phyloP scores from a whole-genome alignment of 2,113 vertebrate genomes.

The Piaya cayana region DNA sequence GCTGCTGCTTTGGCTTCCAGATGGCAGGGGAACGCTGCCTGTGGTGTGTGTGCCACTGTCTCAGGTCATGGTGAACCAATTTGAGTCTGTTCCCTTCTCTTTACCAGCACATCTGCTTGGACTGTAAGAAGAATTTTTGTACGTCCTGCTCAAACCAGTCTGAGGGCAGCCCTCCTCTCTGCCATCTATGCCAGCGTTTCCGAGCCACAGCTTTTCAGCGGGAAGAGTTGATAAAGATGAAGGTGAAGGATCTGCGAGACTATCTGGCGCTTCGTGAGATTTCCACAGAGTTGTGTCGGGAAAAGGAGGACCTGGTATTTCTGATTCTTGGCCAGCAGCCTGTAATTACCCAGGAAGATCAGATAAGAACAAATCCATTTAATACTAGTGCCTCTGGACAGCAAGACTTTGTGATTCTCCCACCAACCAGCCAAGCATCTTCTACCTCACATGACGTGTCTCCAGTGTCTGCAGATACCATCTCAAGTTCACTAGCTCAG shows the following conservation, averaged over 20 bases:
- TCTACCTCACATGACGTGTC: slow-evolving; percentile 65
- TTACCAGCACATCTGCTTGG: slow-evolving; percentile 86
- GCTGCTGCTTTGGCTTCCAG: background rate
- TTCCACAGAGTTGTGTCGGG: slow-evolving; percentile 89
- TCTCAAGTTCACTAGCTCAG: slow-evolving; percentile 55
- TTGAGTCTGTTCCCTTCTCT: background rate
- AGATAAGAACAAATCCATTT: slow-evolving; percentile 46
- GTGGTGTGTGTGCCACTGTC: fast-evolving
- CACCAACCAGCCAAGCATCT: slow-evolving; percentile 5
- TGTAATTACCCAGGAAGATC: slow-evolving; percentile 59
- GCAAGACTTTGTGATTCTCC: slow-evolving; percentile 62
- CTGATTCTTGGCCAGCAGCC: slow-evolving; percentile 88
- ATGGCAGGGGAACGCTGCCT: background rate
- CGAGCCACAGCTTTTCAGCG: slow-evolving; percentile 85
- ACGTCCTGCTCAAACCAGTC: slow-evolving; percentile 78
- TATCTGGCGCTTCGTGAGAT: slow-evolving; percentile 91
- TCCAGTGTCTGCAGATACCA: slow-evolving; percentile 43
- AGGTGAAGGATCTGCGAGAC: slow-evolving; percentile 95
- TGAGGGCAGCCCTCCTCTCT: slow-evolving; percentile 83
- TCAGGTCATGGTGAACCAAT: background rate
- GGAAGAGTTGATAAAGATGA: slow-evolving; percentile 94
- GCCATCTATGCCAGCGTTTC: slow-evolving; percentile 90
- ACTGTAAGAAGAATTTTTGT: slow-evolving; percentile 92
- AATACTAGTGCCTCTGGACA: slow-evolving; percentile 44
- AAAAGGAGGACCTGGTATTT: slow-evolving; percentile 95